These are phyloP conservation scores for Lampris megalopsis DNA, from an alignment of 2,113 vertebrate species.

Conservation along the genomic window DNA sequence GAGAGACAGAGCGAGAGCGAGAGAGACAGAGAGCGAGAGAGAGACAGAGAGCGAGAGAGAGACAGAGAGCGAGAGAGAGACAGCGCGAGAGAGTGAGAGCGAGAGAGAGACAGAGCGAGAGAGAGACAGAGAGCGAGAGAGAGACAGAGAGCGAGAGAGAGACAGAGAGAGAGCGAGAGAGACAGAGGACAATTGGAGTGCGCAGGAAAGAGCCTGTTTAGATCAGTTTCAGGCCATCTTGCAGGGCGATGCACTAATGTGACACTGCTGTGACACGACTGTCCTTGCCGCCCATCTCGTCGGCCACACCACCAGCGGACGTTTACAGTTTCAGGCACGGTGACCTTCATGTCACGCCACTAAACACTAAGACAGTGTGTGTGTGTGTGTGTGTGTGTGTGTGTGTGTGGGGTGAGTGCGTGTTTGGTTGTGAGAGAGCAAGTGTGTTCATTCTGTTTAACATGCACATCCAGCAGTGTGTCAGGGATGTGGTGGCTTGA, in stretches of 20 bases:
- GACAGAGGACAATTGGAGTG: conserved; percentile 21
- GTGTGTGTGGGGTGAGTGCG: neutral
- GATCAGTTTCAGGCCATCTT: conserved; percentile 51
- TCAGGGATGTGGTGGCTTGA: too few species aligned
- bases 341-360: conserved; percentile 52
- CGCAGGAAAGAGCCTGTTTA: conserved; percentile 12
- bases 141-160: too few species aligned
- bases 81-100: neutral
- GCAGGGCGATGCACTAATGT: conserved; percentile 26
- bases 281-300: conserved; percentile 61
- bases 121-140: neutral
- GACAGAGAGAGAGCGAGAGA: too few species aligned
- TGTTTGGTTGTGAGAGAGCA: neutral
- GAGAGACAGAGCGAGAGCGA: too few species aligned
- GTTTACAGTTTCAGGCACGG: conserved; percentile 43
- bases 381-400: conserved; percentile 18
- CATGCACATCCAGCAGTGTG: too few species aligned
- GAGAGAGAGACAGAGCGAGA: neutral
- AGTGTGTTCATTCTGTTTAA: neutral
- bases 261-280: conserved; percentile 50
- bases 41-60: too few species aligned
- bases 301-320: conserved; percentile 45
- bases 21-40: too few species aligned
- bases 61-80: neutral
- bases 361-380: conserved; percentile 1